Base-by-base conservation (phyloP, 2,888 invertebrate genomes). In the Ceramica pisi region DNA sequence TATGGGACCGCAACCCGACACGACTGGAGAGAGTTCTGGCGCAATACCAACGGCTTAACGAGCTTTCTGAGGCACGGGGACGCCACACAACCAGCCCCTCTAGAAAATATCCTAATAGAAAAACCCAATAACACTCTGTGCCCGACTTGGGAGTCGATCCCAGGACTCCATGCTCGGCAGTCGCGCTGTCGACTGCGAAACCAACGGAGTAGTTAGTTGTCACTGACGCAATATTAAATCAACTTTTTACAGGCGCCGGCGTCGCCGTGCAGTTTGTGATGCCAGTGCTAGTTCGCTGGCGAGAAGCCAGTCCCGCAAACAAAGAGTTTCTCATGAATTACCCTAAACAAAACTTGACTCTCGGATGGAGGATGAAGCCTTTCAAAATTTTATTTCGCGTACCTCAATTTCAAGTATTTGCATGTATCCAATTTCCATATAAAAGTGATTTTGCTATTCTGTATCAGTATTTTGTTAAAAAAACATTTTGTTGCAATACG, bases 161-260 rank as follows among this genome's bases (percentile, higher is more conserved):
- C 31, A 2, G 31, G 31, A 31, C 31, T 31, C 31, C 31, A 31
- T 5, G 5, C 31, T 31, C 31, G 2, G 31, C 31, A 3, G 2
- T 5, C 31, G 31, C 2, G 31, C 31, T 31, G 2, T 5, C 31
- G 31, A 31, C 31, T 5, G 31, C 31, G 5, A 5, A 5, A 31
- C 31, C 31, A 31, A 57, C 70, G 67, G 44, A 31, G 67, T 63
- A 67, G 53, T 67, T 78, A 76, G 76, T 74, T 71, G 72, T 60
- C 70, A 75, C 67, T 67, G 81, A 78, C 56, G 67, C 55, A 66
- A 78, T 80, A 78, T 86, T 82, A 82, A 86, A 80, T 85, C 71
- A 84, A 82, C 76, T 78, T 70, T 73, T 68, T 63, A 71, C 70
- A 48, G 64, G 53, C 64, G 38, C 35, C 65, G 57, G 41, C 61